Base-by-base conservation (phyloP, 2,113 vertebrate genomes). In the Apistogramma diplotaenia region DNA sequence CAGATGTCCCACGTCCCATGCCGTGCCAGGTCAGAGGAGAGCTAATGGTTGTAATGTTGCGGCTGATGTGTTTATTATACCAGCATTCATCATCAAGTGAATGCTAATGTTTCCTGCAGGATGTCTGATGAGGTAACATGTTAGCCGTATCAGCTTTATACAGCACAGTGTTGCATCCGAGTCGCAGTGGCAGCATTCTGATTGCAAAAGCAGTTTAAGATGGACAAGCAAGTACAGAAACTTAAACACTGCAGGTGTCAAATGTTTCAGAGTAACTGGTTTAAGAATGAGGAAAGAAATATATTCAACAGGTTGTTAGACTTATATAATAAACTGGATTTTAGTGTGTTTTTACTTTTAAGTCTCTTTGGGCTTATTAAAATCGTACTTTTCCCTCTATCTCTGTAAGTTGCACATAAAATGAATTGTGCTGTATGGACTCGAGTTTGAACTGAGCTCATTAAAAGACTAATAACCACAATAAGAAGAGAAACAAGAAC, bases 401-500 rank as follows among this genome's bases (percentile, higher is more conserved):
- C 75, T 4, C 31, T 9, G 21, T 58, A 11, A 16, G 12, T 55
- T 33, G 53, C 31, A 56, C 56, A 33, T 27, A 74, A 29, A 43
- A 43, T 5, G 0, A 51, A 37, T 31, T 29, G 65, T 23, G 25
- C 57, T 4, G 67, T 35, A 19, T 40, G 73, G 25, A 51, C 49
- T 67, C 18, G 27, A 74, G 9, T 75, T 80, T 35, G 70, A 83
- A 46, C 59, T 31, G 56, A 37, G 54, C 88, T 86, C 76, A 79
- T 82, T 84, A 75, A 85, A 83, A 73, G 37, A 51, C 59, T 55
- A 55, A 60, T 58, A 40, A 33, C 21, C 25, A 43, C 27, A 8
- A 76, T 9, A 53, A 72, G 86, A 77, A 27, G 59, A 67, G 76
- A 74, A 87, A 43, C 72, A 76, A 79, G 82, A 72, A 76, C 86